Conservation (phyloP, 2,113 vertebrate genomes). For the Aspiorhynchus laticeps region DNA sequence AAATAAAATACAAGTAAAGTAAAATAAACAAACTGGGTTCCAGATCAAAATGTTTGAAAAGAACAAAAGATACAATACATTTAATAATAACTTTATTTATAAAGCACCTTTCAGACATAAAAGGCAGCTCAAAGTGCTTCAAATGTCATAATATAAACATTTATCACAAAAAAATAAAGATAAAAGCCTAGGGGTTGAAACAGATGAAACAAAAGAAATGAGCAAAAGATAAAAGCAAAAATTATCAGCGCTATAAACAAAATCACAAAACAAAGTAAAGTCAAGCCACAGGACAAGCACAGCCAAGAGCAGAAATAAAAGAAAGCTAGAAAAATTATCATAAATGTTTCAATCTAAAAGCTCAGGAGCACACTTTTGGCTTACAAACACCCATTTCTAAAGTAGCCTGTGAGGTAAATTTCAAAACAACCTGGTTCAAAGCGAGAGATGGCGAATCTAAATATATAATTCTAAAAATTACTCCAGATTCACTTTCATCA, state of each 20-base stretch:
- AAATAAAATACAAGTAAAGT: not conserved
- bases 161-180: not conserved
- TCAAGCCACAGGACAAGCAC: not conserved
- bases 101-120: not conserved
- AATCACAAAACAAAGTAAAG: not conserved
- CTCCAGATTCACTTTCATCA: conserved; percentile 6
- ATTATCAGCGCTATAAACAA: not conserved
- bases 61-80: not conserved
- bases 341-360: not conserved
- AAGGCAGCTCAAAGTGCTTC: not conserved
- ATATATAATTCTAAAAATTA: conserved; percentile 31
- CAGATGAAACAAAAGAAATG: not conserved
- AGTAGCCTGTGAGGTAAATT: not conserved
- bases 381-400: conserved; percentile 8
- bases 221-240: not conserved
- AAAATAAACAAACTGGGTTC: not conserved
- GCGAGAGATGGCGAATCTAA: not conserved
- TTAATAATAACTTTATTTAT: not conserved
- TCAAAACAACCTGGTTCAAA: conserved; percentile 7
- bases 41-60: not conserved
- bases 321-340: not conserved
- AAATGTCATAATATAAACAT: not conserved
- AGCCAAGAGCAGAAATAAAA: not conserved
- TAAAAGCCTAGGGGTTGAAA: not conserved
- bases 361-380: not conserved